Base-by-base conservation (phyloP, 2,888 invertebrate genomes). In the Aromia moschata region DNA sequence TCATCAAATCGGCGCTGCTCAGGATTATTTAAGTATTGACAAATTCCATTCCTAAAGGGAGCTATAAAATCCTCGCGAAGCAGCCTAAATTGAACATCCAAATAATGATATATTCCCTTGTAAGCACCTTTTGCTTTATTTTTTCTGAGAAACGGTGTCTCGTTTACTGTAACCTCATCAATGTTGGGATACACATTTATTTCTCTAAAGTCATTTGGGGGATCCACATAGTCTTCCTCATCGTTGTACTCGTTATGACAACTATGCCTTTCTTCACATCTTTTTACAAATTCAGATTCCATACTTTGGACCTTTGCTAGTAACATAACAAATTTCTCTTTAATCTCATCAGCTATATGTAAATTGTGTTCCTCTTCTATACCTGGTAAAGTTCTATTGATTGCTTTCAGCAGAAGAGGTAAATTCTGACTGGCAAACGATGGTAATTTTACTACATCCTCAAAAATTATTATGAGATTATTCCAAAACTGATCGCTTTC, bases 31-130 rank as follows among this genome's bases (percentile, higher is more conserved):
- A 70, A 41, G 54, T 71, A 76, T n/a, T 70, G 58, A 46, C 68
- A 62, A 43, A 91, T 84, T 60, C 89, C 91, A 71, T 88, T 84
- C 30, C 91, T 80, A 16, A 95, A 75, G 0, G 94, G 91, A 12
- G 84, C 83, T 25, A 92, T 84, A 73, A 91, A 93, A 78, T 95
- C 94, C 81, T 94, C 93, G 25, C 92, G 81, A 45, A 94, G 75
- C 30, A 94, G 81, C 31, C 89, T 84, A 73, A 92, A 92, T 68
- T 93, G 93, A n/a, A 89, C 82, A 69, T 91, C 90, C 16, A 95
- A 80, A 74, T 95, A 95, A 71, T 92, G 87, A 41, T 88, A 84
- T 1, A 89, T 82, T 71, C 83, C 83, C 0, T 81, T 73, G 75
- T 90, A 93, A 0, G 83, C 81, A 11, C 90, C 91, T 38, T 84